Percentiles rank a stretch among this genome's conserved stretches.
phyloP scores from a whole-genome alignment of 1,140 invertebrate genomes.

The Orius laevigatus region DNA sequence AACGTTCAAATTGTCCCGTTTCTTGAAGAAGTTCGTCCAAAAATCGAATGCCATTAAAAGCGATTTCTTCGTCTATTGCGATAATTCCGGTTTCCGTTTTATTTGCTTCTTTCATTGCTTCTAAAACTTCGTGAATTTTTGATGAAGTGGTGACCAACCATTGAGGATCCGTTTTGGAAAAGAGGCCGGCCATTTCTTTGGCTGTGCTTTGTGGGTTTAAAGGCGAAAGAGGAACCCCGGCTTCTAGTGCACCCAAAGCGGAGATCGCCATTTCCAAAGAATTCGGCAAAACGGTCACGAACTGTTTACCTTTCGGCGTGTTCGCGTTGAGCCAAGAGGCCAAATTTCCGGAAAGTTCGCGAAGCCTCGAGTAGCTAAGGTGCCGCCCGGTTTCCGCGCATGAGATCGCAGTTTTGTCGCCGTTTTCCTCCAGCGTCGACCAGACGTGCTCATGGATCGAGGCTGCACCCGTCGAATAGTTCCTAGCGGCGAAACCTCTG shows the following conservation, averaged over 20 bases:
- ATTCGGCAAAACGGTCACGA: slow-evolving; percentile 3
- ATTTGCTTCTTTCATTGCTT: slow-evolving; percentile 2
- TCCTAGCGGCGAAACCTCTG: too few relatives aligned
- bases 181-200: background rate
- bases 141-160: slow-evolving; percentile 6
- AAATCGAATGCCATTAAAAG: slow-evolving; percentile 1
- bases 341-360: background rate
- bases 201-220: slow-evolving; percentile 5
- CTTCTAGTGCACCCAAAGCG: slow-evolving; percentile 3
- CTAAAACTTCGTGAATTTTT: slow-evolving; percentile 2
- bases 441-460: slow-evolving; percentile 5
- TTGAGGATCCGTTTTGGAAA: background rate
- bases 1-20: background rate
- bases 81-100: slow-evolving; percentile 4
- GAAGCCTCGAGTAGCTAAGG: slow-evolving; percentile 1
- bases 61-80: slow-evolving; percentile 4
- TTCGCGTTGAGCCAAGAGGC: slow-evolving; percentile 3
- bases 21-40: slow-evolving; percentile 6
- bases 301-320: slow-evolving; percentile 1
- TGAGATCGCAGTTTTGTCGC: slow-evolving; percentile 1
- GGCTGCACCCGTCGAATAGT: background rate
- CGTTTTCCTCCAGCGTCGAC: background rate
- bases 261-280: slow-evolving; percentile 7
- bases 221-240: slow-evolving; percentile 5
- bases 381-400: background rate